Conservation (phyloP, 2,113 vertebrate genomes). For the Copsychus sechellarum region DNA sequence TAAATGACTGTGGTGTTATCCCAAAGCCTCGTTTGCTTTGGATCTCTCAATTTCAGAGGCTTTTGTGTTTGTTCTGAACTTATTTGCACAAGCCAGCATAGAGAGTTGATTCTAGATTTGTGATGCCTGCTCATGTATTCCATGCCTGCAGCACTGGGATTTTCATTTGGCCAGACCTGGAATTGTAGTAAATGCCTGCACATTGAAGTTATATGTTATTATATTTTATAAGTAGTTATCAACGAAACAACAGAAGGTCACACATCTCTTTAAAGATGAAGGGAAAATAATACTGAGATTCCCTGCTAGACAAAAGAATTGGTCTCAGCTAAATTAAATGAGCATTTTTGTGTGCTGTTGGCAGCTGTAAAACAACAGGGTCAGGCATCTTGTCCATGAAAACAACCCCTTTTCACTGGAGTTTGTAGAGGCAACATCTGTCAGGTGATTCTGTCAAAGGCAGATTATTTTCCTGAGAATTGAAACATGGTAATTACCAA, state of each 20-base stretch:
- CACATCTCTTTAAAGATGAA: conserved; percentile 22
- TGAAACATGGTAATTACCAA: not conserved
- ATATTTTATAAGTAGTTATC: conserved; percentile 52
- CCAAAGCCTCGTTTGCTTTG: conserved; percentile 35
- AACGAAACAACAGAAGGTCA: conserved; percentile 50
- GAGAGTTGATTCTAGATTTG: conserved; percentile 59
- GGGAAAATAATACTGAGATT: conserved; percentile 1
- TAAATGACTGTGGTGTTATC: not conserved
- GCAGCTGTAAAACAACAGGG: conserved; percentile 3
- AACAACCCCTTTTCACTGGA: conserved; percentile 8
- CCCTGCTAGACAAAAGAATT: conserved; percentile 27
- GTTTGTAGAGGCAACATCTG: not conserved
- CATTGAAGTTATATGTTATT: not conserved
- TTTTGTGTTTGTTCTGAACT: conserved; percentile 43
- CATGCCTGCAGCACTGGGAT: conserved; percentile 16
- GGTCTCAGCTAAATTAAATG: conserved; percentile 25
- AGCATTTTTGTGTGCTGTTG: conserved; percentile 14
- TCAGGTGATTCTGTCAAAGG: not conserved
- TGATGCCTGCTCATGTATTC: conserved; percentile 49
- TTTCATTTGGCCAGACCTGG: conserved; percentile 57
- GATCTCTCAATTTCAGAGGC: conserved; percentile 36
- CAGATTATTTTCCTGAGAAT: not conserved
- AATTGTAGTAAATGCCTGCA: conserved; percentile 65
- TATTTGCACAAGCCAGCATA: conserved; percentile 40
- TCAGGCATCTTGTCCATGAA: conserved; percentile 2